A percentile compares a stretch with the other conserved stretches of the same genome.
Evolutionary conservation across 2,888 invertebrate species (phyloP).

Genomic region (Euplexia lucipara): DNA sequence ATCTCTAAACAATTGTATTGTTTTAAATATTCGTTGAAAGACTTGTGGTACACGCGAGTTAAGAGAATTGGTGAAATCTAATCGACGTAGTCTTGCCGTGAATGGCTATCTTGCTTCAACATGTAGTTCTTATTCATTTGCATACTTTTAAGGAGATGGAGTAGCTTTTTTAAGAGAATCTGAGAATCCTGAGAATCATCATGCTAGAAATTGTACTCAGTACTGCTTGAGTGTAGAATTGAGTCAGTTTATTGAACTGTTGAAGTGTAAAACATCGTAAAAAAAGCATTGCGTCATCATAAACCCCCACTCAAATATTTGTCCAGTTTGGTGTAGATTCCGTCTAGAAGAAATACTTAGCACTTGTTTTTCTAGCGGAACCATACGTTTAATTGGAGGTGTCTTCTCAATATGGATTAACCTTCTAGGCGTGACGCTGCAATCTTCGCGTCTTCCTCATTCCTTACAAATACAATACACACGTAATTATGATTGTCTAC

Average conservation of each 20-base stretch:
- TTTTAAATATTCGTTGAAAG: constrained; percentile 64
- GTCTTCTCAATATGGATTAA: constrained; percentile 55
- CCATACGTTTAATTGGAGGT: constrained; percentile 40
- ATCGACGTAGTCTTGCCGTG: constrained; percentile 53
- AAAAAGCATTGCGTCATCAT: constrained; percentile 1
- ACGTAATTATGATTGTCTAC: constrained; percentile 30
- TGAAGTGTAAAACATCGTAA: constrained; percentile 16
- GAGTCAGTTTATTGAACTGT: constrained; percentile 7
- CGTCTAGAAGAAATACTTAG: constrained; percentile 7
- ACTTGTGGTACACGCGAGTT: constrained; percentile 56
- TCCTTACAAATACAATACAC: constrained; percentile 16
- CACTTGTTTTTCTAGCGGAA: constrained; percentile 40
- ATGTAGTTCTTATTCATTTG: constrained; percentile 29
- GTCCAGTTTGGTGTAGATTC: background rate
- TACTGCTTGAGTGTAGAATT: constrained; percentile 14
- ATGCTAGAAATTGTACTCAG: constrained; percentile 20
- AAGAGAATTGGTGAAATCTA: constrained; percentile 68
- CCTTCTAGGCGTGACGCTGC: constrained; percentile 52
- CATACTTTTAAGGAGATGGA: constrained; percentile 41
- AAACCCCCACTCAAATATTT: constrained; percentile 14
- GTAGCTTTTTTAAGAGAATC: too few species aligned
- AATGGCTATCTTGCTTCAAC: constrained; percentile 57
- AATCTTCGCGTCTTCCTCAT: constrained; percentile 58
- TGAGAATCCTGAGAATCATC: too few species aligned
- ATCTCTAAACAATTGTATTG: constrained; percentile 60